These are phyloP conservation scores for Clusia tigrina DNA, from an alignment of 2,888 invertebrate genomes.

Conservation along the genomic window DNA sequence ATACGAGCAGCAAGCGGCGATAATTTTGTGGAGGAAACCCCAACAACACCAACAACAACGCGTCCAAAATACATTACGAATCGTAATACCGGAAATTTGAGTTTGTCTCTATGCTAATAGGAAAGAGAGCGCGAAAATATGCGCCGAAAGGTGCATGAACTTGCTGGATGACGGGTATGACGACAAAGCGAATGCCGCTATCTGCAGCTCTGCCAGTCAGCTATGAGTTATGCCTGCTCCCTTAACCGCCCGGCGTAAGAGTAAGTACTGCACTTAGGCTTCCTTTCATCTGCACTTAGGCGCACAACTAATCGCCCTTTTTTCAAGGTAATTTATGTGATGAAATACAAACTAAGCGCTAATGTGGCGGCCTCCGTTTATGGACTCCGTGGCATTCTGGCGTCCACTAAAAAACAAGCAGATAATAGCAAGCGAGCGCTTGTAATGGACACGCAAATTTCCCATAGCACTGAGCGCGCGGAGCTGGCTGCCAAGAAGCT, in stretches of 20 bases:
- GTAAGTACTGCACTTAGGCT: neutral
- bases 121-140: neutral
- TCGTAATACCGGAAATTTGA: neutral
- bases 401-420: neutral
- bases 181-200: constrained; percentile 16
- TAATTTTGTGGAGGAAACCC: neutral
- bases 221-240: neutral
- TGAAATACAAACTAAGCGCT: constrained; percentile 29
- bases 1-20: neutral
- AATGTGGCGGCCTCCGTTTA: neutral
- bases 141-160: constrained; percentile 21
- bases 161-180: neutral
- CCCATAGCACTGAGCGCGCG: constrained; percentile 40
- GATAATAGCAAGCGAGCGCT: constrained; percentile 25
- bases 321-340: constrained; percentile 42
- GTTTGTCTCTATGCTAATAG: constrained; percentile 12
- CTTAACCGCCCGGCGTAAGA: neutral
- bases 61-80: constrained; percentile 2
- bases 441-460: constrained; percentile 45
- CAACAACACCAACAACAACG: neutral
- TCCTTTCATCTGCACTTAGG: neutral
- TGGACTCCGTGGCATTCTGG: too few relatives aligned
- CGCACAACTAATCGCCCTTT: constrained; percentile 24
- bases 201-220: too few relatives aligned
- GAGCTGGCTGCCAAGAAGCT: neutral